A percentile compares a stretch with the other conserved stretches of the same genome.
phyloP scores from a whole-genome alignment of 2,113 vertebrate species.

The Rallus limicola region DNA sequence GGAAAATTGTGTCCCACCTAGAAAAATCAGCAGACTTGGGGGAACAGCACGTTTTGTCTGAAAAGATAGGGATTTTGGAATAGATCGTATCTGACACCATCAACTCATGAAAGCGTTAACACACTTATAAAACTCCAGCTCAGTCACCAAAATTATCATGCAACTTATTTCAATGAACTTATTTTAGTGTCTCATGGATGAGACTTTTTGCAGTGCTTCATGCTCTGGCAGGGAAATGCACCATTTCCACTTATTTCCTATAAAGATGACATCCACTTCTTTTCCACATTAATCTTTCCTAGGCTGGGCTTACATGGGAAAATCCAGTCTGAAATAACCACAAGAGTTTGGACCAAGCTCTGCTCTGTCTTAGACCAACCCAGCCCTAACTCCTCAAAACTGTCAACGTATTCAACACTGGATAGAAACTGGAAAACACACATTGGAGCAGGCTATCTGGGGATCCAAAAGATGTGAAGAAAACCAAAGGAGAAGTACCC shows the following conservation, averaged over 20 bases:
- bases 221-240: neutral
- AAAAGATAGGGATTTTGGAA: neutral
- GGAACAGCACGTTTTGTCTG: neutral
- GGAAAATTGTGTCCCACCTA: neutral
- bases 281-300: neutral
- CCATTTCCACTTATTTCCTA: neutral
- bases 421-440: neutral
- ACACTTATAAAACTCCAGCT: neutral
- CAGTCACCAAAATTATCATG: neutral
- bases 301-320: accelerated
- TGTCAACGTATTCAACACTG: neutral
- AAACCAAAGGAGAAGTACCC: neutral
- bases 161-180: neutral
- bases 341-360: neutral
- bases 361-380: neutral
- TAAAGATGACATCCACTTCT: neutral
- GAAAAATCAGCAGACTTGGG: neutral
- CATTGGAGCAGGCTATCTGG: accelerated
- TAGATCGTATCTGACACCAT: neutral
- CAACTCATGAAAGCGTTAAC: neutral
- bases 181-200: neutral
- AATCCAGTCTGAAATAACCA: neutral
- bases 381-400: neutral
- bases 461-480: neutral
- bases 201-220: neutral